phyloP scores from a whole-genome alignment of 2,888 invertebrate species.

The Gari tellinella region DNA sequence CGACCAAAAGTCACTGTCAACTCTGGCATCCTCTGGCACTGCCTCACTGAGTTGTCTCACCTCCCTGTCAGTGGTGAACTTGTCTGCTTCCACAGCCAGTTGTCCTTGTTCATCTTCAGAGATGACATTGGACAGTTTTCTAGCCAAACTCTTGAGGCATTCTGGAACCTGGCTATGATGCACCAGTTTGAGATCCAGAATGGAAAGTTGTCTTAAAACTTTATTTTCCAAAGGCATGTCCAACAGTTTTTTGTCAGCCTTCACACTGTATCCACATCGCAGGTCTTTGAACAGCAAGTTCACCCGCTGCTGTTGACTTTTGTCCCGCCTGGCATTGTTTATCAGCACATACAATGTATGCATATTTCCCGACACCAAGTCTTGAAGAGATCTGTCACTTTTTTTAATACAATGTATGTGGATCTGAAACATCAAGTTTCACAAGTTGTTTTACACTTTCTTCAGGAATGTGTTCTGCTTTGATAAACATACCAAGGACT shows the following conservation, averaged over 20 bases:
- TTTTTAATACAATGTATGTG: too few species aligned
- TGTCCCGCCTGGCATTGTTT: constrained; percentile 15
- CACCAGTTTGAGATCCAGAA: constrained; percentile 8
- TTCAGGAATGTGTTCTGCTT: too few species aligned
- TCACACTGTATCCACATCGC: constrained; percentile 14
- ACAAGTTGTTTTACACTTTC: too few species aligned
- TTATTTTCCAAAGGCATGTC: constrained; percentile 16
- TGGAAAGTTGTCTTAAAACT: constrained; percentile 4
- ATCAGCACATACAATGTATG: neutral
- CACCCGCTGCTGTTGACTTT: constrained; percentile 15
- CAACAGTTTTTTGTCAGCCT: constrained; percentile 22
- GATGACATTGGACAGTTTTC: constrained; percentile 4
- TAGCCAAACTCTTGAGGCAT: constrained; percentile 3
- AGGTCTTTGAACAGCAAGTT: neutral
- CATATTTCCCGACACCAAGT: constrained; percentile 19
- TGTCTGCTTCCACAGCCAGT: constrained; percentile 5
- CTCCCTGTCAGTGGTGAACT: constrained; percentile 10
- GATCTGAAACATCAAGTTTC: too few species aligned
- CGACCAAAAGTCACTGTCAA: constrained; percentile 11
- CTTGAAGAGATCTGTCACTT: too few species aligned
- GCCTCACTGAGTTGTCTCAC: neutral
- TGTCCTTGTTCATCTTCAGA: neutral
- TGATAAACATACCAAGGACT: too few species aligned
- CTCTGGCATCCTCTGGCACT: neutral
- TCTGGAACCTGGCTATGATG: constrained; percentile 1